Evolutionary conservation across 1,140 invertebrate genomes (phyloP).

Genomic region (Drosophila bipectinata): DNA sequence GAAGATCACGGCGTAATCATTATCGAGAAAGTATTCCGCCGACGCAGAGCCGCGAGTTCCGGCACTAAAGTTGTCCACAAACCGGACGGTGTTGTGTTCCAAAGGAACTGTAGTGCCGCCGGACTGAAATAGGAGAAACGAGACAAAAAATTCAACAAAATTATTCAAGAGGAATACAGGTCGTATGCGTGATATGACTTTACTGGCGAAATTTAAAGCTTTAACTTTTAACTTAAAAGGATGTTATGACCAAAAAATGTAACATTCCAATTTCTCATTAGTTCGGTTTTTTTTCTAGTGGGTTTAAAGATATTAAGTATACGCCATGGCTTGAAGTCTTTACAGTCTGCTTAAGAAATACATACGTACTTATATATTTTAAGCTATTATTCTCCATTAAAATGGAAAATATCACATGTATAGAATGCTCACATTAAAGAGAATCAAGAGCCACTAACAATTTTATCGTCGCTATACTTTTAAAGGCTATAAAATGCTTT

Average conservation of each 20-base stretch:
- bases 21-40: constrained; percentile 96
- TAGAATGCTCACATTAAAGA: neutral
- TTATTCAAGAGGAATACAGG: too few species aligned
- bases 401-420: neutral
- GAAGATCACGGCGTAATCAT: constrained; percentile 92
- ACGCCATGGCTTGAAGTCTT: neutral
- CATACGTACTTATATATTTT: too few species aligned
- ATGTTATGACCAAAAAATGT: too few species aligned
- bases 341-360: neutral
- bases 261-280: too few species aligned
- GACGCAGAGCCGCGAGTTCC: constrained; percentile 97
- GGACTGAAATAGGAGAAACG: constrained; percentile 86
- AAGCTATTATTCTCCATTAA: neutral
- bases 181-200: too few species aligned
- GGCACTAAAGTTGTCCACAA: constrained; percentile 99
- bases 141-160: too few species aligned
- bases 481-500: neutral
- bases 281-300: too few species aligned
- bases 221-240: too few species aligned
- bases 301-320: neutral
- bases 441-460: neutral
- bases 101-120: constrained; percentile 98
- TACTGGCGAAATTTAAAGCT: too few species aligned
- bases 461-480: neutral
- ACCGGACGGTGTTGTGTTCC: constrained; percentile 98